These are phyloP conservation scores for Arbacia lixula DNA, from an alignment of 53 echinoderm and acorn worm species.

Conservation along the genomic window DNA sequence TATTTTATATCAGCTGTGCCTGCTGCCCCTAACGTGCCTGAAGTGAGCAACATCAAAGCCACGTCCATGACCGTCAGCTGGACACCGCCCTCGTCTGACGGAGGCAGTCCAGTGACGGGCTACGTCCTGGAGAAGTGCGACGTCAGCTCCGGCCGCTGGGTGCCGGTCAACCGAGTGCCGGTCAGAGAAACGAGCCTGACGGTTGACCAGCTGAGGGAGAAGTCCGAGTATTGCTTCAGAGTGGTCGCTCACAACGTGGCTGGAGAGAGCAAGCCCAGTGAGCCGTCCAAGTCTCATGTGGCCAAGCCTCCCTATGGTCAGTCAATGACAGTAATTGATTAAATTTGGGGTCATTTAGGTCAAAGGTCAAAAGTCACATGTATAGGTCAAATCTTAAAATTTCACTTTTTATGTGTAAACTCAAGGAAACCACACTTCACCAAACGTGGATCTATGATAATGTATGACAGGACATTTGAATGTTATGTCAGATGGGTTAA, in stretches of 20 bases:
- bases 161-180: slow-evolving; percentile 60
- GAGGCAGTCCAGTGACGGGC: slow-evolving; percentile 80
- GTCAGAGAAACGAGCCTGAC: slow-evolving; percentile 46
- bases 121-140: slow-evolving; percentile 83
- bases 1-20: slow-evolving; percentile 68
- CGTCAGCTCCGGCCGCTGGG: slow-evolving; percentile 65
- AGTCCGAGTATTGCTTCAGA: slow-evolving; percentile 74
- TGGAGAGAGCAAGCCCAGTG: slow-evolving; percentile 77
- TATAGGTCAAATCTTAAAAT: too few relatives aligned
- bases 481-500: too few relatives aligned
- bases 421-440: too few relatives aligned
- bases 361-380: too few relatives aligned
- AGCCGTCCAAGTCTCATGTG: slow-evolving; percentile 58
- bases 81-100: slow-evolving; percentile 68
- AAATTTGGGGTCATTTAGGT: too few relatives aligned
- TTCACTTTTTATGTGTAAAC: too few relatives aligned
- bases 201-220: slow-evolving; percentile 64
- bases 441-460: too few relatives aligned
- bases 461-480: too few relatives aligned
- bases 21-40: slow-evolving; percentile 72
- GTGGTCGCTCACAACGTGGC: slow-evolving; percentile 81
- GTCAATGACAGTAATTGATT: too few relatives aligned
- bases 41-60: slow-evolving; percentile 71
- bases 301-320: slow-evolving; percentile 89
- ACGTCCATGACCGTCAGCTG: slow-evolving; percentile 83